Base-by-base conservation (phyloP, 2,888 invertebrate genomes). In the Amiota mariae region DNA sequence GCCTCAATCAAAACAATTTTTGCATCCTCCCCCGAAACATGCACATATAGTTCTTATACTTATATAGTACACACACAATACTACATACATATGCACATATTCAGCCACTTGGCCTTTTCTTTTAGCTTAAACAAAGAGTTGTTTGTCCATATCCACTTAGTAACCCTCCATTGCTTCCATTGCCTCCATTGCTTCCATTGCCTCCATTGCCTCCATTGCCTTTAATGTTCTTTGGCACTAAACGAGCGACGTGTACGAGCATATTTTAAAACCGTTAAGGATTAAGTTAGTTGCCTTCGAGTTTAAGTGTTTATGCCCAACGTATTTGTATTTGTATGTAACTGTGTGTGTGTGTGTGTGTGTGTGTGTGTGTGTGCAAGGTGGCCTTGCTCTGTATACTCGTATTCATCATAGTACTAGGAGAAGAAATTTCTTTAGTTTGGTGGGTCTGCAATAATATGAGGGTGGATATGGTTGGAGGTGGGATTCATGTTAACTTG, bases 41-140 rank as follows among this genome's bases (percentile, higher is more conserved):
- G 36, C 36, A 36, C 36, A 36, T 36, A 36, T n/a, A n/a, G n/a
- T n/a, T n/a, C n/a, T n/a, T n/a, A n/a, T n/a, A n/a, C n/a, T n/a
- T n/a, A n/a, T n/a, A n/a, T n/a, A n/a, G n/a, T n/a, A n/a, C n/a
- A n/a, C n/a, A n/a, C n/a, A n/a, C n/a, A n/a, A n/a, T n/a, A n/a
- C n/a, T n/a, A n/a, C 24, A 24, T 6, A 36, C 36, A 6, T 36
- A 36, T 36, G 6, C 36, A 36, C 64, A 47, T 15, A n/a, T 48
- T 64, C 54, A 79, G 75, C 76, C 79, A 76, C 77, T 82, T 77
- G 74, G 79, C 57, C 74, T 74, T 74, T 77, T 73, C 74, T 76
- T 75, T 71, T 73, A 76, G 73, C 11, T 20, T 59, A 20, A 36
- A 59, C 59, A 59, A 15, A 59, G 18, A 8, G 59, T 18, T 8